Evolutionary conservation across 2,797 vertebrate species (phyloP), one percentile per base, ranked within the genome.

Genomic region (Rhinoraja longicauda): DNA sequence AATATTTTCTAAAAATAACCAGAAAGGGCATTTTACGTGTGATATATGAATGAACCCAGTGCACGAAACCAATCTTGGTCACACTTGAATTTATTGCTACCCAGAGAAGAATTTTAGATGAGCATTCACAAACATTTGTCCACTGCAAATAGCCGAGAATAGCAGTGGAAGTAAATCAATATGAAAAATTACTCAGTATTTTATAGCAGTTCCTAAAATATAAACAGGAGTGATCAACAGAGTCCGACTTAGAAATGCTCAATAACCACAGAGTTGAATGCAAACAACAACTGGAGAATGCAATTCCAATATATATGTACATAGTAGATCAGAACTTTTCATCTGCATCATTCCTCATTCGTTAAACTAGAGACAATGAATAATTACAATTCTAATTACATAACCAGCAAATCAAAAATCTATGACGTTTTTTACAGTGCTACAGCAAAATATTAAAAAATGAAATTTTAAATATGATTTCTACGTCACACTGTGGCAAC

Each of bases 111-210:
- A 88, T 32, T 67, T 88, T 67, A 67, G n/a, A 67, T 88, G 59
- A 88, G 17, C 62, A 64, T 88, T 88, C 84, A 19, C 84, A 67
- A 88, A 88, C 59, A 88, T 88, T 88, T 62, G 17, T 88, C 84
- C 57, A 67, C 84, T 88, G n/a, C 82, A 62, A 12, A 53, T 88
- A 67, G n/a, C 62, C n/a, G 19, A 59, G 64, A 64, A 86, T 86
- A 59, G 64, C 84, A 86, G 59, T 67, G n/a, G 7, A 67, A 64
- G 84, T 88, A 67, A 88, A 88, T 32, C 7, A 32, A 88, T 32
- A 88, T 64, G 59, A 88, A 88, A 32, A 88, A 64, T 88, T 15
- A 88, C n/a, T 88, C 84, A 32, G 59, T 64, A 88, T 88, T 88
- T 88, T 88, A 84, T n/a, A 88, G 84, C 21, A 88, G 59, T 88